These are phyloP conservation scores for Neoscelio sp. DNA, from an alignment of 2,888 invertebrate species.

Conservation along the genomic window DNA sequence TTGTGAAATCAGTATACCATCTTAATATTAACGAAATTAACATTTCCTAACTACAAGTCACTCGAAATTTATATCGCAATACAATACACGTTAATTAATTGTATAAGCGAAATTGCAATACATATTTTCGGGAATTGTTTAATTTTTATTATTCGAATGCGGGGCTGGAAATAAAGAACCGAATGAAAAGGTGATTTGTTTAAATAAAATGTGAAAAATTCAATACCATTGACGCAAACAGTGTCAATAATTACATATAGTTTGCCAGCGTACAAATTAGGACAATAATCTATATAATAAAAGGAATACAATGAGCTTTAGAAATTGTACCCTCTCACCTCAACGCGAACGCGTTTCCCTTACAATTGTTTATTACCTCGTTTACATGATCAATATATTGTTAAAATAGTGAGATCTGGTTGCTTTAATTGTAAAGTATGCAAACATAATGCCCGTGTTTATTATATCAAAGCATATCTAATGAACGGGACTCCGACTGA, in stretches of 20 bases:
- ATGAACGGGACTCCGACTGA: slow-evolving; percentile 29
- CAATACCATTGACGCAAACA: slow-evolving; percentile 39
- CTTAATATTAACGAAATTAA: too few relatives aligned
- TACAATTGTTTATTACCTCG: slow-evolving; percentile 63
- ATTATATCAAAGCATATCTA: slow-evolving; percentile 48
- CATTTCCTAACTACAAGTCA: too few relatives aligned
- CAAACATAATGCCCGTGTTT: slow-evolving; percentile 58
- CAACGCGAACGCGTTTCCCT: slow-evolving; percentile 24
- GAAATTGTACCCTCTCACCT: slow-evolving; percentile 46
- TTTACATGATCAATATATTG: slow-evolving; percentile 63
- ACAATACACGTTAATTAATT: too few relatives aligned
- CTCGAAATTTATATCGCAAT: too few relatives aligned
- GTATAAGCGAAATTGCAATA: background rate
- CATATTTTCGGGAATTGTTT: background rate
- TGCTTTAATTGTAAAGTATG: slow-evolving; percentile 48
- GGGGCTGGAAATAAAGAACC: background rate
- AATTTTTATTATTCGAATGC: slow-evolving; percentile 9
- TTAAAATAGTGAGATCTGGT: slow-evolving; percentile 57
- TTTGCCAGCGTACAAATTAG: slow-evolving; percentile 38
- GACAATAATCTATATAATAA: slow-evolving; percentile 54
- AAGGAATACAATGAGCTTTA: slow-evolving; percentile 55
- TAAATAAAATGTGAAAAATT: slow-evolving; percentile 32
- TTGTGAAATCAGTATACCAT: too few relatives aligned
- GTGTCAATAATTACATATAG: slow-evolving; percentile 58
- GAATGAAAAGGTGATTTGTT: slow-evolving; percentile 23